phyloP scores from a whole-genome alignment of 2,113 vertebrate genomes.

The Ceyx cyanopectus region DNA sequence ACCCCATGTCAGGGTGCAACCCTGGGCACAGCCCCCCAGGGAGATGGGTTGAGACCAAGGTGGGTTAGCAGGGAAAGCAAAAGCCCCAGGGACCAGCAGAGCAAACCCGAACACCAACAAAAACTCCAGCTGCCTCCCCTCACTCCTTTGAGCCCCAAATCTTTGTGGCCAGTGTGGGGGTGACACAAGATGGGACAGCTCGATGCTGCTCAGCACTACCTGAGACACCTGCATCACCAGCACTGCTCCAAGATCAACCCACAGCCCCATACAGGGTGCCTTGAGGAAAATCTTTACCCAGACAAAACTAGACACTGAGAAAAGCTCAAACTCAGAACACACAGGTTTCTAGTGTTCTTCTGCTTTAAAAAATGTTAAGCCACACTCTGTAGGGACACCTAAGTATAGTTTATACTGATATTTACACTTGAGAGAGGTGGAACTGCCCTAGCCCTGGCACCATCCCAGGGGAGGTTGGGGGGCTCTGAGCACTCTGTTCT shows the following conservation, averaged over 20 bases:
- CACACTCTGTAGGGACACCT: neutral
- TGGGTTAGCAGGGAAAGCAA: neutral
- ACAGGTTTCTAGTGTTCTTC: neutral
- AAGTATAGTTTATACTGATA: accelerated
- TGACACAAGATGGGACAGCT: neutral
- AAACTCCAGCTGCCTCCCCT: no score
- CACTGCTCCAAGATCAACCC: neutral
- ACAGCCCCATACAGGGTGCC: neutral
- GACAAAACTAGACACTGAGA: neutral
- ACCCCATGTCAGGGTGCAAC: accelerated
- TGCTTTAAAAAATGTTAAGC: neutral
- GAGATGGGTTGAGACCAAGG: neutral
- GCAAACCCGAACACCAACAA: neutral
- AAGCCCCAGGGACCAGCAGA: neutral
- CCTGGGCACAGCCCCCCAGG: neutral
- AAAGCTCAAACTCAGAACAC: neutral
- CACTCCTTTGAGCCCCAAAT: no score
- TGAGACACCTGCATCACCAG: accelerated
- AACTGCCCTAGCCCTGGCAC: no score
- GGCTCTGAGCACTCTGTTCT: no score
- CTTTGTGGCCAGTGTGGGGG: neutral
- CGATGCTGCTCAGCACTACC: neutral
- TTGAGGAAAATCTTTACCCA: neutral
- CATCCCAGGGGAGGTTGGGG: no score
- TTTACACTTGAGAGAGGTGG: neutral